Evolutionary conservation across 35 echinoderm and acorn worm species (phyloP), one percentile per base, ranked within the genome.

Genomic region (Heliocidaris tuberculata): DNA sequence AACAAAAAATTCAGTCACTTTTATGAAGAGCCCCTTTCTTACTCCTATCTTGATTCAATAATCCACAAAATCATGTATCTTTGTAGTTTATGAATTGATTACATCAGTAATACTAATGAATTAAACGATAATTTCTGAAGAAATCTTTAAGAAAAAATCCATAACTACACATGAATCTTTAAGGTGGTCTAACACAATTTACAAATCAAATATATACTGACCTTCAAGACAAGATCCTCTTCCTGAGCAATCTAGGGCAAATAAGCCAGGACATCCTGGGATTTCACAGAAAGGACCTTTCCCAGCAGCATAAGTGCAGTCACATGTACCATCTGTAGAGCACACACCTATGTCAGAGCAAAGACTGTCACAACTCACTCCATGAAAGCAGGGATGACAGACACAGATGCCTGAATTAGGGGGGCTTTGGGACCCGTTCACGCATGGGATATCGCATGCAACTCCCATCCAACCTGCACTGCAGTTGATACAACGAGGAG

Each of bases 371-470:
- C 97, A 98, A 71, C 91, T 94, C 9, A 88, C 86, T 31, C 96
- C 96, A 94, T 97, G 95, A 89, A 92, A 98, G 86, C 97, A 98
- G n/a, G 97, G 95, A 16, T 98, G 95, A 97, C 97, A 98, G 32
- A 90, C 94, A 94, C 97, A 98, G 90, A 96, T 95, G 88, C 96
- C 96, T 15, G 97, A 98, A 60, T 97, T 94, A 21, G 94, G 95
- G 90, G 96, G 97, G 59, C 48, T 96, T 93, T 96, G 92, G 87
- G 42, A 87, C 27, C 97, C 97, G 94, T 96, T 86, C 59, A 94
- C 52, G 90, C 97, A 98, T 17, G 95, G 95, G 4, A 95, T 86
- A 60, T 98, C 96, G 91, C 97, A 98, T 6, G 96, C 97, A 70
- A 88, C 61, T 94, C 97, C 97, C 88, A 98, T 98, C 94, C 95